Evolutionary conservation across 2,888 invertebrate genomes (phyloP).

Genomic region (Apocheima hispidaria): DNA sequence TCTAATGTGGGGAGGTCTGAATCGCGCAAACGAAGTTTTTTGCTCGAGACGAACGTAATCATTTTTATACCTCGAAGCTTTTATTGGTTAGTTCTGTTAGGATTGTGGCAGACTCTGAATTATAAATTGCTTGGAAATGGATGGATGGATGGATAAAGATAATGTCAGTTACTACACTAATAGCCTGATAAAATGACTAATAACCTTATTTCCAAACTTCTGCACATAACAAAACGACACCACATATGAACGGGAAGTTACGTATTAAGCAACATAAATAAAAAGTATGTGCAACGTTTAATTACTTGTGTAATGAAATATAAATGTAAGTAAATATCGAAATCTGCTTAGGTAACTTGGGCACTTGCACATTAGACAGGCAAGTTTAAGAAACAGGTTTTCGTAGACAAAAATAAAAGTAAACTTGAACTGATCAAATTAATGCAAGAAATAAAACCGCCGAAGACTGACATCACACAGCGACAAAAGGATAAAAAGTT

Average conservation of each 20-base stretch:
- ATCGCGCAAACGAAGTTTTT: too few species aligned
- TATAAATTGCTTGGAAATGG: too few species aligned
- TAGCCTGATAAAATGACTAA: too few species aligned
- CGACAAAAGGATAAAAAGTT: neutral
- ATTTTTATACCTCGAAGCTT: too few species aligned
- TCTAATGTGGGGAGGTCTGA: too few species aligned
- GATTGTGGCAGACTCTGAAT: too few species aligned
- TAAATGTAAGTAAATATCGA: constrained; percentile 31
- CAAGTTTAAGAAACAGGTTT: constrained; percentile 8
- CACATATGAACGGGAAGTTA: constrained; percentile 32
- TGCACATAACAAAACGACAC: constrained; percentile 22
- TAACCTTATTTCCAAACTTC: constrained; percentile 16
- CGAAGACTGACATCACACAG: neutral
- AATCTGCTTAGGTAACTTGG: constrained; percentile 29
- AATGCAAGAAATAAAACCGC: neutral
- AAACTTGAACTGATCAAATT: constrained; percentile 1
- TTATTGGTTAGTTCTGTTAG: too few species aligned
- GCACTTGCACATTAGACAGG: neutral
- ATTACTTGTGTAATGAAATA: constrained; percentile 45
- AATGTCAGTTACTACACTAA: too few species aligned
- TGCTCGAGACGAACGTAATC: too few species aligned
- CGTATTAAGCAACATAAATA: constrained; percentile 27
- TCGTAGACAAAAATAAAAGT: constrained; percentile 5
- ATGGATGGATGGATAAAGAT: too few species aligned
- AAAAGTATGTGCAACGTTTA: constrained; percentile 34